These are phyloP conservation scores for Arbacia lixula DNA, from an alignment of 53 echinoderm and acorn worm genomes.

Conservation along the genomic window DNA sequence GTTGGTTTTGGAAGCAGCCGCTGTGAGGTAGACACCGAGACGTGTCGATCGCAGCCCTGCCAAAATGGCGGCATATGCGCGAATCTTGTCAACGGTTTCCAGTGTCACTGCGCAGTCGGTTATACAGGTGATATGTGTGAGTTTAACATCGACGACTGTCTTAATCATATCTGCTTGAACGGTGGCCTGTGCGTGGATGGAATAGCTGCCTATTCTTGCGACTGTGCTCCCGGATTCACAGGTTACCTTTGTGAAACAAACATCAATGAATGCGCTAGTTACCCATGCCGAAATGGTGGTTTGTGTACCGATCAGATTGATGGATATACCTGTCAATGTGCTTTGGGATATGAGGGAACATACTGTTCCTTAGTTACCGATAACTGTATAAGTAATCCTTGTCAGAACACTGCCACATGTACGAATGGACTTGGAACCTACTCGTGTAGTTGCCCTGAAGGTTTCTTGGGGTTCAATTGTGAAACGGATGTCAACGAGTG, in stretches of 20 bases:
- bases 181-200: slow-evolving; percentile 78
- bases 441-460: slow-evolving; percentile 66
- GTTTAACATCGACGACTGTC: slow-evolving; percentile 75
- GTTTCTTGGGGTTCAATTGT: slow-evolving; percentile 74
- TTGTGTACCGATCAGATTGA: slow-evolving; percentile 22
- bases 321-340: slow-evolving; percentile 52
- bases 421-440: slow-evolving; percentile 42
- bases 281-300: slow-evolving; percentile 54
- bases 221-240: slow-evolving; percentile 63
- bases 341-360: slow-evolving; percentile 36
- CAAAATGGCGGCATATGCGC: slow-evolving; percentile 20
- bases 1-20: slow-evolving; percentile 48
- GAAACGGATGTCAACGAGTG: slow-evolving; percentile 86
- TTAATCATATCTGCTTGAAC: slow-evolving; percentile 66
- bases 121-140: slow-evolving; percentile 77
- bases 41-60: slow-evolving; percentile 37
- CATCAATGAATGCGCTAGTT: slow-evolving; percentile 46
- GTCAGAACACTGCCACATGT: slow-evolving; percentile 34
- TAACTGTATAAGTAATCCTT: slow-evolving; percentile 27
- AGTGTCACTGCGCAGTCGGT: slow-evolving; percentile 63
- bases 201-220: slow-evolving; percentile 70
- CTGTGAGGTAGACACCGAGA: slow-evolving; percentile 49
- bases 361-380: slow-evolving; percentile 22
- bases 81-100: slow-evolving; percentile 26
- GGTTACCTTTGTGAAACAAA: slow-evolving; percentile 37